Conservation (phyloP, 2,888 invertebrate species). For the Oligia strigilis region DNA sequence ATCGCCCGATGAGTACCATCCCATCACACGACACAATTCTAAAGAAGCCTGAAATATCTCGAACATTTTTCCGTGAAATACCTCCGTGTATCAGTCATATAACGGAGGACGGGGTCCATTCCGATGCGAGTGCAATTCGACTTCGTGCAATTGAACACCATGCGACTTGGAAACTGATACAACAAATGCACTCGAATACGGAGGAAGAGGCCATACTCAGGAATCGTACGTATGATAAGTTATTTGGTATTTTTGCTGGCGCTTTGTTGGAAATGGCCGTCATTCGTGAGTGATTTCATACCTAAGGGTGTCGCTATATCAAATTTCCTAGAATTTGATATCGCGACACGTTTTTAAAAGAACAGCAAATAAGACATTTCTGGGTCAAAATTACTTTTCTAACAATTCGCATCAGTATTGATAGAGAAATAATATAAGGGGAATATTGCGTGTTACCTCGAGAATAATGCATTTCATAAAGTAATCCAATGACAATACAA, state of each 20-base stretch:
- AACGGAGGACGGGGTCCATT: slow-evolving; percentile 64
- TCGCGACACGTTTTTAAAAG: background rate
- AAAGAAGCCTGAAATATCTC: slow-evolving; percentile 47
- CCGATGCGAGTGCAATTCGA: slow-evolving; percentile 70
- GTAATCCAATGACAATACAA: slow-evolving; percentile 50
- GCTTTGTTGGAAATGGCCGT: background rate
- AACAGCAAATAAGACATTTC: background rate
- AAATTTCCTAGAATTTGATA: background rate
- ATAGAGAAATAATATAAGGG: slow-evolving; percentile 8
- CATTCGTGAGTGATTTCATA: slow-evolving; percentile 7
- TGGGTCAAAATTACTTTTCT: background rate
- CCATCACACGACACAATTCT: slow-evolving; percentile 20
- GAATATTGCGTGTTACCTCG: slow-evolving; percentile 15
- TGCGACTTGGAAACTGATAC: slow-evolving; percentile 87
- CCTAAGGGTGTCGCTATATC: background rate
- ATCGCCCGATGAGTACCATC: slow-evolving; percentile 47
- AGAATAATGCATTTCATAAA: slow-evolving; percentile 40
- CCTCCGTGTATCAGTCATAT: slow-evolving; percentile 56
- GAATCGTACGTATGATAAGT: slow-evolving; percentile 43
- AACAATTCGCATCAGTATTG: background rate
- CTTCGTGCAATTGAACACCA: slow-evolving; percentile 86
- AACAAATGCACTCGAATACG: slow-evolving; percentile 72
- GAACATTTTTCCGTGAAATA: slow-evolving; percentile 58
- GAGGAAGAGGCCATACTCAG: slow-evolving; percentile 19
- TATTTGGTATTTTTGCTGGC: slow-evolving; percentile 40